Evolutionary conservation across 2,113 vertebrate species (phyloP), one percentile per base, ranked within the genome.

Genomic region (Sylvilagus bachmani): DNA sequence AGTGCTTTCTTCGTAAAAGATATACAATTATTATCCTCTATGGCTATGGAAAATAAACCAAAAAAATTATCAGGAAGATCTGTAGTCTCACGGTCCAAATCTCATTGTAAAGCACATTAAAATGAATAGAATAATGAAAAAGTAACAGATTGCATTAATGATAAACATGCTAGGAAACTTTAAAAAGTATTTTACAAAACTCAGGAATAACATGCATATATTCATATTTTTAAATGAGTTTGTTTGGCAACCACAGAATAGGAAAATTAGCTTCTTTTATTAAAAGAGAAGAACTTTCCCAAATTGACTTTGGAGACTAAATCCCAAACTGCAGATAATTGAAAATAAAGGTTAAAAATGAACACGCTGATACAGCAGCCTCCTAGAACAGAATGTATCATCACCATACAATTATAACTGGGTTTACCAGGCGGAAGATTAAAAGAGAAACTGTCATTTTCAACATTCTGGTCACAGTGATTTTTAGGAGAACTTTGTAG

Each of bases 401-500:
- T 11, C 27, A 66, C 94, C 97, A 84, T 97, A 96, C 97, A 97
- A 98, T 95, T 96, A 98, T 97, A 98, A 97, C 95, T 93, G 96
- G 85, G 95, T 97, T 97, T 97, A 98, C 96, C 97, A 98, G 97
- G 95, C 81, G 85, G 90, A 97, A 97, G 94, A 97, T 97, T 83
- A 94, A 97, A 98, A 97, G 55, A 97, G 94, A 53, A 98, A 97
- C 95, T 98, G 98, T 98, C 98, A 95, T 90, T 98, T 97, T 95
- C 93, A 97, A 97, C 97, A 98, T 97, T 97, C 94, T 97, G 96
- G 95, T 93, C 96, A 96, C 89, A 92, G 98, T 97, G 93, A 90
- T 95, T 98, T 98, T 98, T 96, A 96, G 91, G 85, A 97, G 96
- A 96, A 94, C 73, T 24, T 91, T 82, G n/a, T 86, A 70, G 92